Base-by-base conservation (phyloP, 1,140 invertebrate genomes). In the Zaprionus ornatus region DNA sequence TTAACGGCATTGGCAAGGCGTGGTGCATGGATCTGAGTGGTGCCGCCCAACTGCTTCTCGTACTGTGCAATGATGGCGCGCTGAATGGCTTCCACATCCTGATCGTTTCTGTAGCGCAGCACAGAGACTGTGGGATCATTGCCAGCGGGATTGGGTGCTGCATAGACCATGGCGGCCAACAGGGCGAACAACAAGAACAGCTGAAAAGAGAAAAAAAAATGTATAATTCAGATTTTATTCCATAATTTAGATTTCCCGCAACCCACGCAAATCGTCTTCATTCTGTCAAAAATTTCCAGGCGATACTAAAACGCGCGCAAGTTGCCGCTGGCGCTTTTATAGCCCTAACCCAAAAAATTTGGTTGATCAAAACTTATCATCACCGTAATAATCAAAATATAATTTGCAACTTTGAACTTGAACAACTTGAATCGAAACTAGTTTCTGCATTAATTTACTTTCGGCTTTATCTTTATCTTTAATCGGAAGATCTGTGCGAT, bases 401-500 rank as follows among this genome's bases (percentile, higher is more conserved):
- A 87, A 87, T 87, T 87, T 87, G 83, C 83, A 78, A 80, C 67
- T 56, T 71, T 82, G 83, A 87, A 80, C 82, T 86, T 81, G 82
- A 86, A 77, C 76, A 81, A 81, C 75, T 76, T 70, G 52, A 52
- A 57, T 60, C 23, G 45, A 86, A 86, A 86, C 83, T 54, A 64
- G 83, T 86, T 86, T 86, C 62, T 15, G 40, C 63, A 54, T 48
- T 64, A 64, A 54, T 48, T 64, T 37, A 56, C 69, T 56, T 67
- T 70, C 69, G 71, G 55, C 35, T 70, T 68, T 67, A 68, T 61
- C 55, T 40, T n/a, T 27, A 56, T 32, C 23, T 19, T 12, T 50
- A 13, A 50, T 50, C 45, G 19, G 19, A 4, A 50, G 19, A 21
- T 50, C 19, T 50, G 19, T 45, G 6, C 10, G 45, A 5, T 21